Evolutionary conservation across 2,113 vertebrate genomes (phyloP).

Genomic region (Toxotes jaculatrix): DNA sequence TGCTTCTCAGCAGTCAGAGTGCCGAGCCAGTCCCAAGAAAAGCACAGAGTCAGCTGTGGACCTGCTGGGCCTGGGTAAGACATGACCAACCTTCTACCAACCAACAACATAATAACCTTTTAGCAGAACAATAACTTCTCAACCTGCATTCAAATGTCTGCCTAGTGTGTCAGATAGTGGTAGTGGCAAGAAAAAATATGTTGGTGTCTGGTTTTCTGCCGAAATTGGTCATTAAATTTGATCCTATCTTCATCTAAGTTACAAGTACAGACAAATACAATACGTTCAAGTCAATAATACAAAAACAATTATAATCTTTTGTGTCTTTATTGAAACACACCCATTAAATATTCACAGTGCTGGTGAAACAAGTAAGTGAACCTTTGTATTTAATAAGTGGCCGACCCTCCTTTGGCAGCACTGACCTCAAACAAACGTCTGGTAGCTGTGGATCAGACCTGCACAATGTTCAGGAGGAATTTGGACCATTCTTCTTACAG

Average conservation of each 20-base stretch:
- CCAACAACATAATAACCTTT: neutral
- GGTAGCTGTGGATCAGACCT: no score
- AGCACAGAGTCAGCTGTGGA: conserved; percentile 89
- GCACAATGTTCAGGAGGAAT: no score
- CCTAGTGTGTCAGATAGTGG: conserved; percentile 3
- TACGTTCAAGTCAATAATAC: no score
- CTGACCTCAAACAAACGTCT: neutral
- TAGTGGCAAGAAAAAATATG: neutral
- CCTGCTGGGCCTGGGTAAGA: conserved; percentile 96
- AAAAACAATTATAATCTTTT: neutral
- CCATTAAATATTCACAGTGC: neutral
- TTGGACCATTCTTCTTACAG: neutral
- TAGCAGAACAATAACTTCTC: conserved; percentile 2
- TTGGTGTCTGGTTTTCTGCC: neutral
- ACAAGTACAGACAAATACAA: no score
- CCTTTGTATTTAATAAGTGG: neutral
- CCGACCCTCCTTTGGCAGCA: neutral
- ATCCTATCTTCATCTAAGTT: no score
- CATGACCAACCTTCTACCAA: conserved; percentile 16
- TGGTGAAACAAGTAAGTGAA: no score
- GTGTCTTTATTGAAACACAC: neutral
- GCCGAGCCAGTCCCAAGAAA: conserved; percentile 90
- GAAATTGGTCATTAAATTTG: neutral
- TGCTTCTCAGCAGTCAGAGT: conserved; percentile 83
- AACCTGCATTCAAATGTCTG: conserved; percentile 16